Base-by-base conservation (phyloP, 53 echinoderm and acorn worm genomes). In the Hippasteria phrygiana region DNA sequence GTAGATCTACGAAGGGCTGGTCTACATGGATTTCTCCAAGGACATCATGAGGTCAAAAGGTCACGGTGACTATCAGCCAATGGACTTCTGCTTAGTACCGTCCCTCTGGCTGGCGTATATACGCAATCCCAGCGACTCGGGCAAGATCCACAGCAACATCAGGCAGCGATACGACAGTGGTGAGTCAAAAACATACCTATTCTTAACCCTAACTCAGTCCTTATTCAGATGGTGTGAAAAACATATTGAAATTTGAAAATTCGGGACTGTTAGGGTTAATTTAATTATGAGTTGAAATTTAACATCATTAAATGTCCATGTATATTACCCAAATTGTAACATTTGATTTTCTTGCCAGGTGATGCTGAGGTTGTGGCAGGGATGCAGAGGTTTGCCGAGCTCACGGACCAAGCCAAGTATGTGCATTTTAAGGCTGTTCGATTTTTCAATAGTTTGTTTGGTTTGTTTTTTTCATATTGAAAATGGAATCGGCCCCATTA, bases 111-210 rank as follows among this genome's bases (percentile, higher is more conserved):
- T 96, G 38, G 92, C 96, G 37, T 96, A 88, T 77, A 92, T 96
- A 70, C 92, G 96, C 24, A 94, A 96, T 39, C 96, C 96, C 9
- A 96, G 96, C 72, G 96, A 96, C 73, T 96, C 96, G 0, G 96
- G 96, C 5, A 95, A 94, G 87, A 96, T 96, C 29, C 96, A 96
- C 80, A 94, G 90, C 62, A 88, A 74, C 55, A 80, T 94, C 28
- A 94, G 90, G 77, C 94, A 94, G 41, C 91, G 94, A 63, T 96
- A 88, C 80, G 81, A 71, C n/a, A 90, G 83, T 26, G 96, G 96
- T 92, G 37, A 62, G 90, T 80, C 20, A 2, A 1, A 26, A n/a
- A n/a, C n/a, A n/a, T n/a, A n/a, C n/a, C n/a, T n/a, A n/a, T n/a
- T n/a, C n/a, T n/a, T n/a, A n/a, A n/a, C n/a, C n/a, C n/a, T n/a